Evolutionary conservation across 2,888 invertebrate genomes (phyloP), one percentile per base, ranked within the genome.

Genomic region (Ochropacha duplaris): DNA sequence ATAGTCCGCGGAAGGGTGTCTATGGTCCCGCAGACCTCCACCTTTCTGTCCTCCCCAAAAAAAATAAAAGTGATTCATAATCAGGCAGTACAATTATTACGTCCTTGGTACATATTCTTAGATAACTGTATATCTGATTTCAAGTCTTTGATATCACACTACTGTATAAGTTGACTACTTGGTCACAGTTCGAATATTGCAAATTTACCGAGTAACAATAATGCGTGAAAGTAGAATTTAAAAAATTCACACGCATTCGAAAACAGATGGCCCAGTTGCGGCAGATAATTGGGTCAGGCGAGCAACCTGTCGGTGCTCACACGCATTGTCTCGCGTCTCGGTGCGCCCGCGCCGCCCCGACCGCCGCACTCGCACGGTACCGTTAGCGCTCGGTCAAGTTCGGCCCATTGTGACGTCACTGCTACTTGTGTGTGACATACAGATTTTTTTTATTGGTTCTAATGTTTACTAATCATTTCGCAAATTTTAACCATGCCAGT

Each of bases 381-480:
- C 92, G 92, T 92, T 92, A 92, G 62, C 76, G 76, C 78, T 80
- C 88, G 90, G 90, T 90, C 90, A 90, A 87, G 88, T 90, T 90
- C 88, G 88, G 81, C 82, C 77, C 82, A 86, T 83, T 88, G 87
- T 85, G 86, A 86, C 85, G 84, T 71, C 81, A 44, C 78, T 76
- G 74, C 77, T 71, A 66, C 69, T 66, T 77, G 82, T 87, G 83
- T 77, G 82, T 87, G 84, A 86, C 84, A 83, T 83, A 85, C 79
- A 79, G 78, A 79, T 78, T 78, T 74, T 9, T 9, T 28, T 28
- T 8, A 28, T 9, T 28, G 6, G 9, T 28, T 2, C 9, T 2
- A 28, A 28, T n/a, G n/a, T n/a, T 31, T 6, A 12, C 1, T 12
- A 5, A 24, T 24, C 3, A 24, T 24, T 4, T 4, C 6, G 36